A percentile compares a stretch with the other conserved stretches of the same genome.
These are phyloP conservation scores for Globia sparganii DNA, from an alignment of 2,888 invertebrate species.

Conservation along the genomic window DNA sequence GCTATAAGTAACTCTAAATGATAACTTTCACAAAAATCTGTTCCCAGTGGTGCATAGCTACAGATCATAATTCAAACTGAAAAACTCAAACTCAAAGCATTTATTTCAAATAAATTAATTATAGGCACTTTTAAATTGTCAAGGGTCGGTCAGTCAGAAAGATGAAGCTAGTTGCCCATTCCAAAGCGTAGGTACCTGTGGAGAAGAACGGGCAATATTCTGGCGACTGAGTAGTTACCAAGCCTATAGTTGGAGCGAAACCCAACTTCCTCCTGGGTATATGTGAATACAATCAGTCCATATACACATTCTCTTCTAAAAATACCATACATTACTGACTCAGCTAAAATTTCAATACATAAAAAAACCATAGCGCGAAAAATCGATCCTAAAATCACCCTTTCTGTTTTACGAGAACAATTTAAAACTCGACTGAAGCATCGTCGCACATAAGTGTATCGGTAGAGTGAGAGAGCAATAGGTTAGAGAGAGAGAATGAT, in stretches of 20 bases:
- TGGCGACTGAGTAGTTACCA: not conserved
- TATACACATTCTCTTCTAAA: not conserved
- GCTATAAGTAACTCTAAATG: no score
- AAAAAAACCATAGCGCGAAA: constrained; percentile 22
- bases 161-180: no score
- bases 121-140: no score
- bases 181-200: no score
- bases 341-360: constrained; percentile 16
- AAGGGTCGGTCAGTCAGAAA: no score
- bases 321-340: not conserved
- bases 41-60: not conserved
- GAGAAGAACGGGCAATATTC: no score
- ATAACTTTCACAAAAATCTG: not conserved
- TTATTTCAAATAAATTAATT: no score
- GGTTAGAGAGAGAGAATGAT: constrained; percentile 64
- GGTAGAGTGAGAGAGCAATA: constrained; percentile 57
- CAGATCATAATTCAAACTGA: not conserved
- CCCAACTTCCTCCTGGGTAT: not conserved
- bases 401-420: constrained; percentile 47
- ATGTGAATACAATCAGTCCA: not conserved
- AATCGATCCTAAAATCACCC: constrained; percentile 50
- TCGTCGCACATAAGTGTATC: constrained; percentile 46
- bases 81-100: no score
- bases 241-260: not conserved
- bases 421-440: constrained; percentile 56